phyloP scores from a whole-genome alignment of 2,888 invertebrate species.

The Nudaria mundana region DNA sequence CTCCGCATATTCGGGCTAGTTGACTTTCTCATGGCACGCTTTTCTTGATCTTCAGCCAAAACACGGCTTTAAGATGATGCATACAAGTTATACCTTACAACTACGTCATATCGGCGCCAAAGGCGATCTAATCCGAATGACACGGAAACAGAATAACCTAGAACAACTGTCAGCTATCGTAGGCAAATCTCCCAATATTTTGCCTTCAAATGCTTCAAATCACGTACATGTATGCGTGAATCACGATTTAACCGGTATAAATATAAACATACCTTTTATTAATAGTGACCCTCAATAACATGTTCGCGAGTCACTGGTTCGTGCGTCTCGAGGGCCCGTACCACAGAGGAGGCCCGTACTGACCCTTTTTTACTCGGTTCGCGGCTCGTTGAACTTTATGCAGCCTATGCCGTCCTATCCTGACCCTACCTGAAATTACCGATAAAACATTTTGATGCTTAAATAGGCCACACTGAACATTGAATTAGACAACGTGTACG shows the following conservation, averaged over 20 bases:
- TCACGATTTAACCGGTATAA: no score
- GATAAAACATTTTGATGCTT: constrained; percentile 3
- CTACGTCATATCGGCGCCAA: background rate
- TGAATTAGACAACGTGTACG: no score
- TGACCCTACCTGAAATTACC: background rate
- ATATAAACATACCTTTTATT: background rate
- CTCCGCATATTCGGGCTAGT: background rate
- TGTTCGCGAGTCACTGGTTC: constrained; percentile 29
- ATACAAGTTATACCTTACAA: no score
- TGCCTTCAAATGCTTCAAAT: no score
- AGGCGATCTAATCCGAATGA: background rate
- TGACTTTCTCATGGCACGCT: background rate
- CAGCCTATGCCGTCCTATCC: no score
- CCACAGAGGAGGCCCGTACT: no score
- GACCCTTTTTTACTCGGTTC: constrained; percentile 31
- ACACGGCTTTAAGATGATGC: background rate
- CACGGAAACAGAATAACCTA: constrained; percentile 5
- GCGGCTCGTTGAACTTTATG: constrained; percentile 27
- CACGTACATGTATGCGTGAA: background rate
- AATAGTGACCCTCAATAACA: constrained; percentile 11
- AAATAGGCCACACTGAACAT: background rate
- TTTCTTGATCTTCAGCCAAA: background rate
- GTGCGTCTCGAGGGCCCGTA: constrained; percentile 17
- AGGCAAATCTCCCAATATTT: constrained; percentile 11
- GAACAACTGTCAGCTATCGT: constrained; percentile 11